phyloP scores from a whole-genome alignment of 2,888 invertebrate genomes.

The Lordiphosa andalusiaca region DNA sequence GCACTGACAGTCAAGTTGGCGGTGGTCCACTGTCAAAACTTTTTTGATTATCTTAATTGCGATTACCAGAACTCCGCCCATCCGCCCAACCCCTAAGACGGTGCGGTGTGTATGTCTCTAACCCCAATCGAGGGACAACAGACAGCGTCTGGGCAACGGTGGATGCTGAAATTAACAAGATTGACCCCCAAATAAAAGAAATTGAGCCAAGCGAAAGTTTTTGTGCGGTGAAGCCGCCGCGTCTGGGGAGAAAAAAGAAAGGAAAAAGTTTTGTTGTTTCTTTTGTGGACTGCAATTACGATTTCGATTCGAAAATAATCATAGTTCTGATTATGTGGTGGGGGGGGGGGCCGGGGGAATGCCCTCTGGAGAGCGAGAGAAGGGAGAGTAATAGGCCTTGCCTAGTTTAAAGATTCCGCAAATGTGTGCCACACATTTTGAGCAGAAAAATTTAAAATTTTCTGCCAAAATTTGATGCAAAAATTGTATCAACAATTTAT shows the following conservation, averaged over 20 bases:
- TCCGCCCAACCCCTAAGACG: neutral
- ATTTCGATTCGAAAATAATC: conserved; percentile 59
- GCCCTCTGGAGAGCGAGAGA: neutral
- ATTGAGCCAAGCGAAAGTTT: conserved; percentile 49
- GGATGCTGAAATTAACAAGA: conserved; percentile 66
- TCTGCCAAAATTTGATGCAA: conserved; percentile 6
- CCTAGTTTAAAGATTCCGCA: conserved; percentile 2
- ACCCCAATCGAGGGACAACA: conserved; percentile 8
- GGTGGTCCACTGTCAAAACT: conserved; percentile 64
- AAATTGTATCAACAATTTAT: conserved; percentile 5
- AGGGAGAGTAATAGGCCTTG: neutral
- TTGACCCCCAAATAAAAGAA: conserved; percentile 67
- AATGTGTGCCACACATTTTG: conserved; percentile 3
- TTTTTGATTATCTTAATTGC: conserved; percentile 75
- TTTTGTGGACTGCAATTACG: conserved; percentile 46
- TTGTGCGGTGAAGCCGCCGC: too few relatives aligned
- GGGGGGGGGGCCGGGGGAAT: conserved; percentile 41
- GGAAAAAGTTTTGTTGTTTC: conserved; percentile 29
- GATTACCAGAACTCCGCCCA: conserved; percentile 48
- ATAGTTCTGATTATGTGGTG: conserved; percentile 59
- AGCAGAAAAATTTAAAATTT: conserved; percentile 4
- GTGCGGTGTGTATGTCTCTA: neutral
- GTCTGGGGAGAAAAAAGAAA: conserved; percentile 1
- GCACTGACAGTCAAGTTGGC: conserved; percentile 46
- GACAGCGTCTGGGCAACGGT: conserved; percentile 6